phyloP scores from a whole-genome alignment of 2,113 vertebrate species.

The Hymenochirus boettgeri region DNA sequence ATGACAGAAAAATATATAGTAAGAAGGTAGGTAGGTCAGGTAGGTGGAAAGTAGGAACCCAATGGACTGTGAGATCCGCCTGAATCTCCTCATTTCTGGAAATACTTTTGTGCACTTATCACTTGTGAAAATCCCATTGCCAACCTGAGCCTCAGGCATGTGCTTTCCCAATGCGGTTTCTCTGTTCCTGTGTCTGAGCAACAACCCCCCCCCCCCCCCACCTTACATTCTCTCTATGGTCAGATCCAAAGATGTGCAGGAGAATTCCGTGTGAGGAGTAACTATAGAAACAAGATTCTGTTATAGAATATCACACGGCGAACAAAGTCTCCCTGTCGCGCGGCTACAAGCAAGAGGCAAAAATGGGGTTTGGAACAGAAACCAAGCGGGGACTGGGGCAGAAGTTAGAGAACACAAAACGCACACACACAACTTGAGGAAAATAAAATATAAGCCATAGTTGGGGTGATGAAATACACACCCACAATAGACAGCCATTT shows the following conservation, averaged over 20 bases:
- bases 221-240: slow-evolving; percentile 2
- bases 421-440: too few species aligned
- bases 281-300: slow-evolving; percentile 36
- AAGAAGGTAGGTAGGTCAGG: too few species aligned
- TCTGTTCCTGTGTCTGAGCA: slow-evolving; percentile 10
- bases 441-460: too few species aligned
- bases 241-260: slow-evolving; percentile 12
- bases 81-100: background rate
- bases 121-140: background rate
- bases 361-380: too few species aligned
- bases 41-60: background rate
- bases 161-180: slow-evolving; percentile 1
- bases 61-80: background rate
- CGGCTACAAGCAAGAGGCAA: background rate
- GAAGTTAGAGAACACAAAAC: too few species aligned
- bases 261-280: slow-evolving; percentile 33
- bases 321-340: slow-evolving; percentile 11
- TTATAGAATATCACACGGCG: slow-evolving; percentile 26
- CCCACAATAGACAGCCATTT: too few species aligned
- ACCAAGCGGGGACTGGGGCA: too few species aligned
- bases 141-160: slow-evolving; percentile 1
- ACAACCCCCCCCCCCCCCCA: slow-evolving; percentile 3
- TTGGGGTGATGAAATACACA: too few species aligned
- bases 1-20: too few species aligned
- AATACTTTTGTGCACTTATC: background rate